These are phyloP conservation scores for Oppia nitens DNA, from an alignment of 1,140 invertebrate species.

Conservation along the genomic window DNA sequence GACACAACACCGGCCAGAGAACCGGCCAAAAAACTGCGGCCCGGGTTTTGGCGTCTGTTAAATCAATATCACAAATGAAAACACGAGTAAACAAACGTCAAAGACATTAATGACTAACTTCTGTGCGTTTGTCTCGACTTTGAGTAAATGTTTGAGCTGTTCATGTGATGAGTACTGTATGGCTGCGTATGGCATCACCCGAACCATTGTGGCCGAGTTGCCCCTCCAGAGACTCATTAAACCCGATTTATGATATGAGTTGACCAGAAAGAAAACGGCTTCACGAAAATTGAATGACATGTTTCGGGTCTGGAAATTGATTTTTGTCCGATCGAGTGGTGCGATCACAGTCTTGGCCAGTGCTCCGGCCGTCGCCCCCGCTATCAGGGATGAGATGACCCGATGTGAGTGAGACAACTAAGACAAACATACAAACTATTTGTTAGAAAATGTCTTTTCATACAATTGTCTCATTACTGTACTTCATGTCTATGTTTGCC, in stretches of 20 bases:
- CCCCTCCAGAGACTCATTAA: constrained; percentile 76
- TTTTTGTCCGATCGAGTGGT: constrained; percentile 90
- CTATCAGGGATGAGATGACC: constrained; percentile 26
- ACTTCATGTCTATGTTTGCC: no score
- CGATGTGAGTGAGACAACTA: not conserved
- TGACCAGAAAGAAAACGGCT: constrained; percentile 55
- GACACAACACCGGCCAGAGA: constrained; percentile 85
- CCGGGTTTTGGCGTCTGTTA: constrained; percentile 23
- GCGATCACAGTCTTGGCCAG: constrained; percentile 90
- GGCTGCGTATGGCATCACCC: constrained; percentile 90
- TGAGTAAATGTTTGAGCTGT: constrained; percentile 73
- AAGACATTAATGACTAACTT: constrained; percentile 11
- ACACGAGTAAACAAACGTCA: not conserved
- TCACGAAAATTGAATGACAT: constrained; percentile 57
- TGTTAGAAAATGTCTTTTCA: no score
- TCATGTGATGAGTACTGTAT: constrained; percentile 94
- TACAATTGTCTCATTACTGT: no score
- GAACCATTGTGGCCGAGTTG: constrained; percentile 91
- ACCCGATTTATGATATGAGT: constrained; percentile 30
- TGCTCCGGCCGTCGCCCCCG: constrained; percentile 78
- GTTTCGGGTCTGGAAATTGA: constrained; percentile 74
- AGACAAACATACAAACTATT: no score
- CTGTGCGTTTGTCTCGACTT: constrained; percentile 36
- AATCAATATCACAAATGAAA: constrained; percentile 6
- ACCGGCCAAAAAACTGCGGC: constrained; percentile 59